Conservation (phyloP, 2,797 vertebrate genomes). For the Scomberomorus guttatus region DNA sequence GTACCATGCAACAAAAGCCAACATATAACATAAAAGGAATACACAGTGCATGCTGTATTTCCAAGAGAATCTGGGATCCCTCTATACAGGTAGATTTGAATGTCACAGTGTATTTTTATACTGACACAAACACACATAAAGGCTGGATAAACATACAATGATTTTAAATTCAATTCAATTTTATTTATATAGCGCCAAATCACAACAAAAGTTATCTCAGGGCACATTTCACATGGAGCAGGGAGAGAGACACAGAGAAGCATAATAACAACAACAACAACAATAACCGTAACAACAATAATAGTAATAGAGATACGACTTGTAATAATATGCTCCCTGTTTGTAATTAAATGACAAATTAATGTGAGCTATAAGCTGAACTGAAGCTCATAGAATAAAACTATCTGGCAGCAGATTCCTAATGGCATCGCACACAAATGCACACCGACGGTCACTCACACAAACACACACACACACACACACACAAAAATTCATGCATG, state of each 20-base stretch:
- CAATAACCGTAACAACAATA: no score
- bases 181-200: no score
- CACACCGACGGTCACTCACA: background rate
- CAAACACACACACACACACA: background rate
- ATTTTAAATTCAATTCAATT: no score
- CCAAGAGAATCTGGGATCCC: background rate
- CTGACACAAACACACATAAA: background rate
- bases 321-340: background rate
- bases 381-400: background rate
- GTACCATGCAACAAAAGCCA: background rate
- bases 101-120: background rate
- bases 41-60: background rate
- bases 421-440: background rate
- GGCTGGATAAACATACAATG: background rate
- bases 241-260: no score
- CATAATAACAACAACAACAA: no score
- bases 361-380: background rate
- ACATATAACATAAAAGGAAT: background rate
- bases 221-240: no score
- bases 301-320: no score
- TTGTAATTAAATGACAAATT: background rate
- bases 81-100: background rate
- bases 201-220: no score
- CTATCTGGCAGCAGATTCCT: conserved; percentile 19
- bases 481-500: background rate